phyloP scores from a whole-genome alignment of 2,888 invertebrate species.

The Cenopis cana region DNA sequence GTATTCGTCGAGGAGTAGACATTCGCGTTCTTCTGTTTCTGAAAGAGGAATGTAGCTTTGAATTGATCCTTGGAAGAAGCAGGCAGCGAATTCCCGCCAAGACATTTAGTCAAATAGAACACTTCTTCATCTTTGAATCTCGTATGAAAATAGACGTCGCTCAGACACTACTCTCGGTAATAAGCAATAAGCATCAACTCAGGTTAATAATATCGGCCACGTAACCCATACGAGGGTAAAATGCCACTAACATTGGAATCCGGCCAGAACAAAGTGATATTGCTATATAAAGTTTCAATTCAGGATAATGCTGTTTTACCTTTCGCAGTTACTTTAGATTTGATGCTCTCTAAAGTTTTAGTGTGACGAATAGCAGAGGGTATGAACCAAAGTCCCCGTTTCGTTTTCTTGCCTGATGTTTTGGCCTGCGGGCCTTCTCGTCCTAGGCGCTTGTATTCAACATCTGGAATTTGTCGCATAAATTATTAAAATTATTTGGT shows the following conservation, averaged over 20 bases:
- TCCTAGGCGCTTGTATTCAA: conserved; percentile 80
- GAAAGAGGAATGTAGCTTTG: conserved; percentile 46
- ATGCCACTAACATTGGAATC: no score
- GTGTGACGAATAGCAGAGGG: conserved; percentile 80
- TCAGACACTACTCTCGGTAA: neutral
- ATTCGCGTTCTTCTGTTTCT: conserved; percentile 85
- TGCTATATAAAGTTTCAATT: neutral
- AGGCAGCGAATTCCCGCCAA: no score
- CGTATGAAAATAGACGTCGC: neutral
- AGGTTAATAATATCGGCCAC: no score
- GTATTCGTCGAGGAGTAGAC: conserved; percentile 85
- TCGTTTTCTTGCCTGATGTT: conserved; percentile 64
- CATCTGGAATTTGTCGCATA: conserved; percentile 62
- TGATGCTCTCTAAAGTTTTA: conserved; percentile 79
- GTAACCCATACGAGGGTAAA: no score
- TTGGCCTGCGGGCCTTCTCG: conserved; percentile 65
- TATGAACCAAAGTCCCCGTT: conserved; percentile 81
- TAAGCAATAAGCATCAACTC: neutral
- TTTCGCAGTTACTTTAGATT: conserved; percentile 76
- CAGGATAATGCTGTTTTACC: conserved; percentile 56
- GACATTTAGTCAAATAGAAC: neutral
- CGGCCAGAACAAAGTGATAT: neutral
- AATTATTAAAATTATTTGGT: no score
- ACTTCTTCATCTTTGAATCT: no score
- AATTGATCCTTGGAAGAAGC: neutral